Conservation (phyloP, 2,888 invertebrate species). For the Fissipunctia ypsillon region DNA sequence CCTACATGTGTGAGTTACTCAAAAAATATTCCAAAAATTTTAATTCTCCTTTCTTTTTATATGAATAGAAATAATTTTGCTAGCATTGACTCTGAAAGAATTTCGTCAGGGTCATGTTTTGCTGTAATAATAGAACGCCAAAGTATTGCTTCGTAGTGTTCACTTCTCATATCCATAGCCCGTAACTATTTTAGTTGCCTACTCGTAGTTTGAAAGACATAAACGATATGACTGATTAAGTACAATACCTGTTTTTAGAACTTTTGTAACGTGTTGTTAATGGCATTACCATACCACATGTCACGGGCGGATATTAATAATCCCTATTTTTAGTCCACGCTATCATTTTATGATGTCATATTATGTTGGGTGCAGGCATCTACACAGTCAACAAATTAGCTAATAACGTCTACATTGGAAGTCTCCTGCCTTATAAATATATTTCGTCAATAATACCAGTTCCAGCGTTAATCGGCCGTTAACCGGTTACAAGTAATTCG, state of each 20-base stretch:
- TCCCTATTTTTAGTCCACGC: constrained; percentile 60
- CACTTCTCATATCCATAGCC: constrained; percentile 20
- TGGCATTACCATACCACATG: constrained; percentile 41
- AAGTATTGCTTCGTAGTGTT: constrained; percentile 33
- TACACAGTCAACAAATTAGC: constrained; percentile 41
- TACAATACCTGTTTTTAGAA: constrained; percentile 28
- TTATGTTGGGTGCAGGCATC: constrained; percentile 45
- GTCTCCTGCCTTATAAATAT: constrained; percentile 7
- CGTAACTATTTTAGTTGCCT: constrained; percentile 36
- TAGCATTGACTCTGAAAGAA: constrained; percentile 52
- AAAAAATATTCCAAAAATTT: constrained; percentile 16
- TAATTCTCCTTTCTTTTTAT: constrained; percentile 24
- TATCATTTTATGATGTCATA: constrained; percentile 64
- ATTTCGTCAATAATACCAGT: constrained; percentile 39
- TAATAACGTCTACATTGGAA: constrained; percentile 26
- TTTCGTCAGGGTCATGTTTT: constrained; percentile 63
- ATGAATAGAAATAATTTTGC: constrained; percentile 32
- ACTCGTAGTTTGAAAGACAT: constrained; percentile 46
- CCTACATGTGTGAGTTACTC: not conserved
- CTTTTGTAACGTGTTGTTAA: constrained; percentile 35
- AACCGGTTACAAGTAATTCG: constrained; percentile 69
- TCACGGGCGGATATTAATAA: constrained; percentile 50
- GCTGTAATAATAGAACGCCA: constrained; percentile 60
- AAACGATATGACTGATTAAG: constrained; percentile 41
- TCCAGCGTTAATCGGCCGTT: constrained; percentile 29